A percentile compares a stretch with the other conserved stretches of the same genome.
Evolutionary conservation across 2,113 vertebrate genomes (phyloP).

Genomic region (Bungarus multicinctus): DNA sequence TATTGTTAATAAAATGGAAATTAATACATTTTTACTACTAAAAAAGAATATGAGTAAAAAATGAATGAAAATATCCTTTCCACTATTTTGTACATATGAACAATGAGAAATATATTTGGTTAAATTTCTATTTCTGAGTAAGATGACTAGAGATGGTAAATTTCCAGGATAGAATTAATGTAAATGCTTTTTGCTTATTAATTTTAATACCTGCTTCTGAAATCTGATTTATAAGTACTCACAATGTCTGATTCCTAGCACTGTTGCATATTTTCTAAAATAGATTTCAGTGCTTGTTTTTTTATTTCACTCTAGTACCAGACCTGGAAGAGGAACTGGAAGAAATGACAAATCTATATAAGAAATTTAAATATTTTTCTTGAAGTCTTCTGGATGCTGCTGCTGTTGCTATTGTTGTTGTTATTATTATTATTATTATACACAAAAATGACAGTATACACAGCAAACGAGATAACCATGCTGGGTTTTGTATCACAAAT

Average conservation of each 20-base stretch:
- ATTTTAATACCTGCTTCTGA: not conserved
- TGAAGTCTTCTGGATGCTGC: not conserved
- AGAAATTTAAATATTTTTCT: not conserved
- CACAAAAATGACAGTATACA: too few relatives aligned
- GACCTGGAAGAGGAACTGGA: not conserved
- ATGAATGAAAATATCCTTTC: not conserved
- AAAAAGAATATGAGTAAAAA: not conserved
- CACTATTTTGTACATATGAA: not conserved
- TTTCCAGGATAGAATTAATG: not conserved
- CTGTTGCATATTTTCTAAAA: not conserved
- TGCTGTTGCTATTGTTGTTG: rapidly evolving
- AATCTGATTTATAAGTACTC: not conserved
- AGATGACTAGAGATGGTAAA: not conserved
- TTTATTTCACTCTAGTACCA: not conserved
- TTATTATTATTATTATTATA: not conserved
- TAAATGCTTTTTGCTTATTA: not conserved
- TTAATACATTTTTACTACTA: not conserved
- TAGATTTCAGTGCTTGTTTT: not conserved
- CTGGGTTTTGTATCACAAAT: too few relatives aligned
- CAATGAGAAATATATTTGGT: not conserved
- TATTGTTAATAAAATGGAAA: not conserved
- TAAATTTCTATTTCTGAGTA: not conserved
- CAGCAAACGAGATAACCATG: too few relatives aligned
- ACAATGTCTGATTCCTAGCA: not conserved
- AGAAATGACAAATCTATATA: not conserved